These are phyloP conservation scores for Plumapathes pennacea DNA, from an alignment of 92 coral and sea anemone species.

Conservation along the genomic window DNA sequence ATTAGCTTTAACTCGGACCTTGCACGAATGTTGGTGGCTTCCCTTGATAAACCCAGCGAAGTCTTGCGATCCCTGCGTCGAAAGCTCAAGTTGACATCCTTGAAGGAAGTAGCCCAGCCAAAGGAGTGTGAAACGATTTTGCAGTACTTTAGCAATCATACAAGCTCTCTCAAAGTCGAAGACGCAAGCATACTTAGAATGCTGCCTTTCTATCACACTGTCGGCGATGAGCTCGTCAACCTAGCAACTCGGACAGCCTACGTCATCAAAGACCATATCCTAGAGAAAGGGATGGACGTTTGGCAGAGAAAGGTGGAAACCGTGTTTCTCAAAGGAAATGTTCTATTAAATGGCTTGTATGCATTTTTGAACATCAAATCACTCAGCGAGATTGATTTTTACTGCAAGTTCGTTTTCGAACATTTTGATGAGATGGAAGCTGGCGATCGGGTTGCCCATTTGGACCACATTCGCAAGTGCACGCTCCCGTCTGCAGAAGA, in stretches of 20 bases:
- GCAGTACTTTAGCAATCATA: constrained; percentile 26
- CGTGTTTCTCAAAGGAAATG: constrained; percentile 25
- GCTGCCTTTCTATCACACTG: constrained; percentile 49
- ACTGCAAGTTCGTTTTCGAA: constrained; percentile 52
- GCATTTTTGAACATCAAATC: constrained; percentile 28
- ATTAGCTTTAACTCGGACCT: neutral
- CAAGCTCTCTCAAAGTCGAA: neutral
- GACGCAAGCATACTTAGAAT: neutral
- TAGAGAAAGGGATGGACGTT: constrained; percentile 30
- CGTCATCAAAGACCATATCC: constrained; percentile 25
- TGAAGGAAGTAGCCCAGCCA: neutral
- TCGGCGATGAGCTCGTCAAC: constrained; percentile 20
- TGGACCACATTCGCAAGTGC: constrained; percentile 15
- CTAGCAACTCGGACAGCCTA: neutral
- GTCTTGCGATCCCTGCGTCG: constrained; percentile 35
- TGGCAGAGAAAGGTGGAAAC: constrained; percentile 6
- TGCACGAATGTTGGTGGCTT: constrained; percentile 34
- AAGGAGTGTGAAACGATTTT: constrained; percentile 6
- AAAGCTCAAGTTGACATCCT: constrained; percentile 3
- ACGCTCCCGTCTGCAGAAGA: neutral
- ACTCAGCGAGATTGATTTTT: constrained; percentile 35
- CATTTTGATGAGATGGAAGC: constrained; percentile 11
- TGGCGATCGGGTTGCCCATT: constrained; percentile 34
- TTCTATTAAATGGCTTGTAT: constrained; percentile 16
- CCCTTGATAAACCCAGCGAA: constrained; percentile 32